Conservation (phyloP, 2,113 vertebrate species). For the Cnemophilus loriae region DNA sequence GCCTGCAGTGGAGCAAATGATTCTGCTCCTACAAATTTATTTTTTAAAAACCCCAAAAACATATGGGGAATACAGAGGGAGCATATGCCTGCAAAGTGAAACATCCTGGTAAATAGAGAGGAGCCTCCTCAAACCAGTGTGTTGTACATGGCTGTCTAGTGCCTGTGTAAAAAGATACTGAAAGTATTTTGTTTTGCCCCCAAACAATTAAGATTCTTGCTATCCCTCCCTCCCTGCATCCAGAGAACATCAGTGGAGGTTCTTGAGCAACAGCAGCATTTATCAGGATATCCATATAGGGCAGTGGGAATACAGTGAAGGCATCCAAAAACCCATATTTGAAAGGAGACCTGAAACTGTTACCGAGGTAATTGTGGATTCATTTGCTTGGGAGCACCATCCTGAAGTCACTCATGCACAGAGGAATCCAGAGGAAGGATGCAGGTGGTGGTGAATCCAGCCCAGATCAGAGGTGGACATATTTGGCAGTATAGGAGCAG, state of each 20-base stretch:
- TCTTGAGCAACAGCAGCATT: background rate
- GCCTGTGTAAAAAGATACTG: background rate
- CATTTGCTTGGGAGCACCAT: background rate
- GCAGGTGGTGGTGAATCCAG: background rate
- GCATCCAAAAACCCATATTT: background rate
- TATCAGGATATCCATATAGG: accelerated
- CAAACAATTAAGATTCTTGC: background rate
- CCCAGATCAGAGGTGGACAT: background rate
- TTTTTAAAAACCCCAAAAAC: background rate
- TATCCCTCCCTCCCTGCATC: background rate
- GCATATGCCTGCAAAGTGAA: conserved; percentile 49
- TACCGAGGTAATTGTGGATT: background rate
- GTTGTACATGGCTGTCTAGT: background rate
- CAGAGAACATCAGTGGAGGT: background rate
- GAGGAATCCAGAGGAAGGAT: background rate
- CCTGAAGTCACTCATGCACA: background rate
- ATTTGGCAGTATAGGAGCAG: background rate
- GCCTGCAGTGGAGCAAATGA: background rate
- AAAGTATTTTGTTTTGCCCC: background rate
- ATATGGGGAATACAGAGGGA: conserved; percentile 62
- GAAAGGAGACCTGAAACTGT: background rate
- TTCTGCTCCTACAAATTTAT: background rate
- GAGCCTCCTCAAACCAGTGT: background rate
- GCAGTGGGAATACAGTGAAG: background rate
- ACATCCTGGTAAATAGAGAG: conserved; percentile 35